Percentiles rank a stretch among this genome's conserved stretches.
These are phyloP conservation scores for Catharus minimus DNA, from an alignment of 2,113 vertebrate genomes.

Conservation along the genomic window DNA sequence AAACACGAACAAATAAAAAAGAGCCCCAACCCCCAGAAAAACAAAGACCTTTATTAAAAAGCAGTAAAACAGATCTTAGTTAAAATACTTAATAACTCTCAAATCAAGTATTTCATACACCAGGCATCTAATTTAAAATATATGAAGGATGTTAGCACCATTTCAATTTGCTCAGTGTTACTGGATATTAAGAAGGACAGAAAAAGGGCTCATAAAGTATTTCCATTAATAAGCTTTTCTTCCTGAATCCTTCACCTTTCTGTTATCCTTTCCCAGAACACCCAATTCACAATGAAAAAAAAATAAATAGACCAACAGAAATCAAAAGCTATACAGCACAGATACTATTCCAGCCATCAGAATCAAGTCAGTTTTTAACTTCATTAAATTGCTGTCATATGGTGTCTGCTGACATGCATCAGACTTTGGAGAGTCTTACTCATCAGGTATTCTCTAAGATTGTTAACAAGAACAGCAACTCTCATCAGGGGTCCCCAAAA, in stretches of 20 bases:
- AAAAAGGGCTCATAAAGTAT: constrained; percentile 46
- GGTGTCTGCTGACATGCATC: constrained; percentile 91
- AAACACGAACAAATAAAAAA: background rate
- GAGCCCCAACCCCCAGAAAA: background rate
- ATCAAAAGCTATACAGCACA: constrained; percentile 65
- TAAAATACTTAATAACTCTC: background rate
- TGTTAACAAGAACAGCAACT: constrained; percentile 93
- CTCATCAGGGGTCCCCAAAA: constrained; percentile 93
- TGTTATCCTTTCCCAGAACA: constrained; percentile 60
- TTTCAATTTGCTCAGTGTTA: constrained; percentile 42
- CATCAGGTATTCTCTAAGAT: constrained; percentile 94
- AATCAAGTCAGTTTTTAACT: constrained; percentile 90
- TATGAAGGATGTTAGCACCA: constrained; percentile 27
- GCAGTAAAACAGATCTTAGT: background rate
- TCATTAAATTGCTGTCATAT: constrained; percentile 94
- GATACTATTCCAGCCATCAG: constrained; percentile 72
- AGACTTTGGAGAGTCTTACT: constrained; percentile 88
- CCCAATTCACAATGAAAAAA: background rate
- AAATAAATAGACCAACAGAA: constrained; percentile 38
- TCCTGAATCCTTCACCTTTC: constrained; percentile 55
- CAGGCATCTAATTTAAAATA: constrained; percentile 26
- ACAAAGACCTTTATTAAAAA: background rate
- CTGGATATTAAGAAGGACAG: constrained; percentile 36
- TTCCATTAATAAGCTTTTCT: constrained; percentile 58
- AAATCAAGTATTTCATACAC: constrained; percentile 17